Percentiles rank a stretch among this genome's conserved stretches.
Conservation (phyloP, 1,140 invertebrate species). For the Capitella teleta region DNA sequence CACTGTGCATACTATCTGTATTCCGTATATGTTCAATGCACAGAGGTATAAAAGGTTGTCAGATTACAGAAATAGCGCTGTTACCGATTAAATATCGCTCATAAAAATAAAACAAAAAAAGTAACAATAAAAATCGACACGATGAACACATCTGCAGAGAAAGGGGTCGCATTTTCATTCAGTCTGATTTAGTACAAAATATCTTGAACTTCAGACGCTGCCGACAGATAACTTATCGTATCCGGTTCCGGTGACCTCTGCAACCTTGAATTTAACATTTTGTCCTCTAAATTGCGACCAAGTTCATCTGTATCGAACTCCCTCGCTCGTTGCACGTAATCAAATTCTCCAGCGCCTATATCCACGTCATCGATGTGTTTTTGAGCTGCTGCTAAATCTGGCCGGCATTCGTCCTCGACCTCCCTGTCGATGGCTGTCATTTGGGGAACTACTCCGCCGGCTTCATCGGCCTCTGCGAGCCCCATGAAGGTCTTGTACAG, state of each 20-base stretch:
- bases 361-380: not conserved
- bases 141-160: too few species aligned
- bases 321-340: not conserved
- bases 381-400: not conserved
- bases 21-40: too few species aligned
- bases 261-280: not conserved
- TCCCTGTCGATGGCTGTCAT: slow-evolving; percentile 10
- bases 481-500: slow-evolving; percentile 15
- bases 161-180: too few species aligned
- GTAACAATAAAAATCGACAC: too few species aligned
- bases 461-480: slow-evolving; percentile 11
- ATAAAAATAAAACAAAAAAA: too few species aligned
- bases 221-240: slow-evolving; percentile 4
- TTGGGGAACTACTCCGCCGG: not conserved
- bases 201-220: slow-evolving; percentile 1
- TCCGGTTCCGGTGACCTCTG: slow-evolving; percentile 2
- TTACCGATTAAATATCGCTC: too few species aligned
- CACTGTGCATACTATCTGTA: too few species aligned
- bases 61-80: too few species aligned
- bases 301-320: slow-evolving; percentile 5
- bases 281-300: not conserved
- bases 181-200: slow-evolving; percentile 1
- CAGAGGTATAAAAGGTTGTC: too few species aligned
- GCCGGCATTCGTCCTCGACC: slow-evolving; percentile 9
- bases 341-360: not conserved